Conservation (phyloP, 2,113 vertebrate species). For the Prietella phreatophila region DNA sequence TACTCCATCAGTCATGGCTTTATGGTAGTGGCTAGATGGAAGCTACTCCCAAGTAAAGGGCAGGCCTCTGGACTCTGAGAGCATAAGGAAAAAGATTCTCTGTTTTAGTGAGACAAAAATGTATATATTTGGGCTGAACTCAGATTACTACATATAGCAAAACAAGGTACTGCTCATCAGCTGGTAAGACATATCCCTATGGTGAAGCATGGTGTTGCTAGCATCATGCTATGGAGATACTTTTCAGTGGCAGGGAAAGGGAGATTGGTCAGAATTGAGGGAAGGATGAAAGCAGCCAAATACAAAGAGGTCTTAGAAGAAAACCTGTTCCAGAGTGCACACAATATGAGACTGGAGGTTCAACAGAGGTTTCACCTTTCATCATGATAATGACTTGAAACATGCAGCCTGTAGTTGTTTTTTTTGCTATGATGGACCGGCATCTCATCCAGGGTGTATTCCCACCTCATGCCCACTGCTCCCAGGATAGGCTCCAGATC, state of each 20-base stretch:
- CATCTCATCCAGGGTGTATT: too few relatives aligned
- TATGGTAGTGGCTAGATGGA: neutral
- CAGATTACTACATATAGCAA: neutral
- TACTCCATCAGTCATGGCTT: neutral
- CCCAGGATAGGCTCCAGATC: neutral
- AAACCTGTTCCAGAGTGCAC: neutral
- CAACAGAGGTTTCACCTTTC: neutral
- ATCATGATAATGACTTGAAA: neutral
- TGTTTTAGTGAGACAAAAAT: neutral
- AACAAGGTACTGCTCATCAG: neutral
- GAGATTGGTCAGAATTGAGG: neutral
- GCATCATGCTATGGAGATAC: neutral
- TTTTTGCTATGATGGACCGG: too few relatives aligned
- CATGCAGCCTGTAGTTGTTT: neutral
- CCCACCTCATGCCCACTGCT: too few relatives aligned
- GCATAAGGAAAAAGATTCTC: neutral
- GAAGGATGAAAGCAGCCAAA: neutral
- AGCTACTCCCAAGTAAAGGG: neutral
- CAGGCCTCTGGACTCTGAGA: neutral
- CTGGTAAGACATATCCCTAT: neutral
- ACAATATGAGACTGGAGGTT: neutral
- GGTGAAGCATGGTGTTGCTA: neutral
- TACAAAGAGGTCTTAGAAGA: neutral
- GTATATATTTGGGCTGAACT: neutral
- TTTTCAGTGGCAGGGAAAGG: neutral